phyloP scores from a whole-genome alignment of 2,113 vertebrate species.

The human region GRCh38 chr16:58339501-58340000 shows the following conservation, averaged over 20 bases:
- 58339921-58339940: neutral
- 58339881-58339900: neutral
- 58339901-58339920: neutral
- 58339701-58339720: neutral
- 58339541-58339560: too few relatives aligned
- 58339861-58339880: neutral
- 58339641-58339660: neutral
- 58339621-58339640: neutral
- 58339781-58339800: neutral
- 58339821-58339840: neutral
- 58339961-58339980: neutral
- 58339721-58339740: neutral
- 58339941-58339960: neutral
- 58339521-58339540: too few relatives aligned
- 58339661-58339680: neutral
- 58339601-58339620: neutral
- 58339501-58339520: too few relatives aligned
- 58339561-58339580: too few relatives aligned
- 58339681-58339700: neutral
- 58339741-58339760: neutral
- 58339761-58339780: accelerated
- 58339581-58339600: neutral
- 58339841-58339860: neutral
- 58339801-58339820: neutral
- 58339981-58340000: neutral